Base-by-base conservation (phyloP, 2,113 vertebrate species). In the Martes martes region DNA sequence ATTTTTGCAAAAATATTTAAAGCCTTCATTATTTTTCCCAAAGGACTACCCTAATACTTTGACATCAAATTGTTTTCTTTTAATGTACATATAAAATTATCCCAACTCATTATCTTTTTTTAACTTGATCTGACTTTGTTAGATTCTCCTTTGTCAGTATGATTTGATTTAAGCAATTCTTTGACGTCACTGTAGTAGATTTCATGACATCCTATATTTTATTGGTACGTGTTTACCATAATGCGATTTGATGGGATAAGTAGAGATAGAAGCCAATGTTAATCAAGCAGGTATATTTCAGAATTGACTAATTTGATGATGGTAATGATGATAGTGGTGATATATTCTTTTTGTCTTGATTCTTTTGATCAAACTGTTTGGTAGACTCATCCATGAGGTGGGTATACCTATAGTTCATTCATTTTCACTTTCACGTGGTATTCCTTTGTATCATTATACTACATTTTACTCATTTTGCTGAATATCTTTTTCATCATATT, bases 301-400 rank as follows among this genome's bases (percentile, higher is more conserved):
- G 14, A 55, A 36, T 23, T 57, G 57, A 83, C 57, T 88, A n/a
- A 45, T 96, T 91, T 91, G 39, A 78, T 69, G 31, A 74, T 33
- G 55, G 52, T 88, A 15, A 24, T 61, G 36, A 82, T 78, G 50
- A 39, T n/a, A 21, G 63, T 65, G 15, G 15, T 92, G 4, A 59
- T 83, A 4, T 57, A 63, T 87, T 91, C 88, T 67, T 88, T 96
- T 55, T 89, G 47, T 57, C 39, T 91, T 65, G 65, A 71, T 83
- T 96, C 79, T 93, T 84, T 89, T 59, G 7, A 57, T 96, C 81
- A 86, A 81, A 86, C 52, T 50, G 3, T 91, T 79, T 94, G 73
- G 45, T 14, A 86, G 33, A 80, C 59, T 95, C 24, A 50, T 59
- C 65, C 15, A 33, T 84, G 33, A 69, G 67, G 15, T 80, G 31